Base-by-base conservation (phyloP, 2,888 invertebrate species). In the Melieria omissa region DNA sequence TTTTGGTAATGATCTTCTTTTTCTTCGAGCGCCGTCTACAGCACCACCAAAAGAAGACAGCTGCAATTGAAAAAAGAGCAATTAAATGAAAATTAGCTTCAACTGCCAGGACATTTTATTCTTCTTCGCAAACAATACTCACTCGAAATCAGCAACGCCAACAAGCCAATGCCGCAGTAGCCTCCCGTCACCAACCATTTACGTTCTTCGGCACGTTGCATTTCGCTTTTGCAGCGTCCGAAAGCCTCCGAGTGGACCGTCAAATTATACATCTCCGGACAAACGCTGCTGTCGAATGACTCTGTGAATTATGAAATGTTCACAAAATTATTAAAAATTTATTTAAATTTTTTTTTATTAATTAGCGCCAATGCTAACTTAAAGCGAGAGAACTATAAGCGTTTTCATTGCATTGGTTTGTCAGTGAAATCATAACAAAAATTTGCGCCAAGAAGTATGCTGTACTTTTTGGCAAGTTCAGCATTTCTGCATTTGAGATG, bases 241-340 rank as follows among this genome's bases (percentile, higher is more conserved):
- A 83, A 85, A 61, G 80, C 78, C 55, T 73, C 72, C 73, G 85
- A 80, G 61, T 83, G 78, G 42, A 84, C 78, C 44, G 86, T 85
- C 60, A 78, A 80, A 76, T 85, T 85, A 74, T 84, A 84, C 77
- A 84, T 81, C 79, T 81, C 78, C 73, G 86, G 85, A 75, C 85
- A 85, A 65, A 75, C 74, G 46, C 76, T 76, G 41, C 71, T 74
- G 66, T 82, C 82, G 73, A 81, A 76, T 52, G 78, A 70, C 55
- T 80, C 85, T 86, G 74, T 7, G 77, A 77, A 65, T n/a, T 57
- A 47, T 8, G 74, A 70, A 65, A 73, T 29, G 29, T 29, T 29
- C 29, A 29, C 3, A 29, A 29, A 29, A 29, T 1, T 29, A 29
- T 29, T 29, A 29, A 29, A 3, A 29, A 29, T 29, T 1, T 1